A percentile compares a stretch with the other conserved stretches of the same genome.
phyloP scores from a whole-genome alignment of 2,113 vertebrate genomes.

The Cervus canadensis region DNA sequence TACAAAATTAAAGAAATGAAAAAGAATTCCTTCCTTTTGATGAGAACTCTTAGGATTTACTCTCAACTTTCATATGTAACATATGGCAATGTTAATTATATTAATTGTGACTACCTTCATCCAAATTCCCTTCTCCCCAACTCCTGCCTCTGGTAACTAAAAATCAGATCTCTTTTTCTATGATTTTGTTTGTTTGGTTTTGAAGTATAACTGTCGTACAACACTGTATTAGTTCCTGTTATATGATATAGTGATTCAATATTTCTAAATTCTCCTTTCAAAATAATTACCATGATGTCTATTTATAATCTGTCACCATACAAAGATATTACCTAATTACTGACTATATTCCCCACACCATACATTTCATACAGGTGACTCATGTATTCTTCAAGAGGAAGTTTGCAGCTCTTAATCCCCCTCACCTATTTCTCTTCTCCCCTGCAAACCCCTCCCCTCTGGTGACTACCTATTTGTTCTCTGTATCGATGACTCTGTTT shows the following conservation, averaged over 20 bases:
- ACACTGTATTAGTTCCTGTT: background rate
- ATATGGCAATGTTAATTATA: background rate
- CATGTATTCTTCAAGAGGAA: background rate
- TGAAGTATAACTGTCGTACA: background rate
- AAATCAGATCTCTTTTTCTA: background rate
- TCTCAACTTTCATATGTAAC: background rate
- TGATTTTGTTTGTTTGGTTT: background rate
- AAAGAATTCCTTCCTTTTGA: background rate
- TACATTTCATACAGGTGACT: background rate
- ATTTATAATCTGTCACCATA: background rate
- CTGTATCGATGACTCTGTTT: background rate
- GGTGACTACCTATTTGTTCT: background rate
- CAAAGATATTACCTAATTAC: background rate
- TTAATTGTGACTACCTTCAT: background rate
- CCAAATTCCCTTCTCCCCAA: background rate
- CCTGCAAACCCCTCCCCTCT: background rate
- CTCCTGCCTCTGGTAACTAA: too few relatives aligned
- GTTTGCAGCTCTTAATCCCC: background rate
- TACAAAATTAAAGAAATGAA: background rate
- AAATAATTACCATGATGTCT: background rate
- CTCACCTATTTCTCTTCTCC: background rate
- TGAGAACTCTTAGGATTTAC: background rate
- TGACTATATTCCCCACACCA: background rate
- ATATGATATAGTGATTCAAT: background rate
- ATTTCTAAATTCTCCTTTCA: background rate